These are phyloP conservation scores for Crambe crambe DNA, from an alignment of 37 sponge, comb jelly and placozoan genomes.

Conservation along the genomic window DNA sequence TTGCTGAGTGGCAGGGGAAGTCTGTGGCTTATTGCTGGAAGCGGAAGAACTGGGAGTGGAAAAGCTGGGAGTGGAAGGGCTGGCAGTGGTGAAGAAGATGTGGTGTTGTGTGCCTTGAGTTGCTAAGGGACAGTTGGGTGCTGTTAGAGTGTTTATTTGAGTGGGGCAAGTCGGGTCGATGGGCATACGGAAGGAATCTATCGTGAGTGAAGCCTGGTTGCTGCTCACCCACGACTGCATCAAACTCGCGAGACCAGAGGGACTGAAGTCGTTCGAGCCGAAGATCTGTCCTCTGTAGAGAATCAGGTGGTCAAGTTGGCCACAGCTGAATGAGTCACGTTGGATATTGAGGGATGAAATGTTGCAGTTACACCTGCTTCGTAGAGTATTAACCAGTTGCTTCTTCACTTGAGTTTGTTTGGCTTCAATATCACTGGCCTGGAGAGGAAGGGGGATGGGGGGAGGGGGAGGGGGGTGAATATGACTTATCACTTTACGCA, in stretches of 20 bases:
- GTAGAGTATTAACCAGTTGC: not conserved
- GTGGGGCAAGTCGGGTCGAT: slow-evolving; percentile 23
- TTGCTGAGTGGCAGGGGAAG: too few relatives aligned
- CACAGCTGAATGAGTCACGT: slow-evolving; percentile 18
- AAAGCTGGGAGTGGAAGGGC: not conserved
- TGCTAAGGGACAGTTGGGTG: slow-evolving; percentile 18
- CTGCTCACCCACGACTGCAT: slow-evolving; percentile 27
- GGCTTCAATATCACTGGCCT: not conserved
- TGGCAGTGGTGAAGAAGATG: not conserved
- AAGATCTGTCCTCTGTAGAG: slow-evolving; percentile 28
- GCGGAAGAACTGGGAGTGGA: too few relatives aligned
- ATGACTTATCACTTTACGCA: not conserved
- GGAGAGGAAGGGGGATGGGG: too few relatives aligned
- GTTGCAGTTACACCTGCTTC: slow-evolving; percentile 4
- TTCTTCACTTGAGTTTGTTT: not conserved
- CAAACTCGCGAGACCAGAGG: slow-evolving; percentile 2
- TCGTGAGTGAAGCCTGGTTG: not conserved
- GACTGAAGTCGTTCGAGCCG: slow-evolving; percentile 17
- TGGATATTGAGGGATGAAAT: not conserved
- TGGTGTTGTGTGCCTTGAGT: not conserved
- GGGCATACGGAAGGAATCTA: not conserved
- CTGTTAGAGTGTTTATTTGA: not conserved
- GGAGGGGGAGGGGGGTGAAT: not conserved
- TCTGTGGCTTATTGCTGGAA: too few relatives aligned
- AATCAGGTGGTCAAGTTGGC: slow-evolving; percentile 14